Base-by-base conservation (phyloP, 1,140 invertebrate genomes). In the Mercenaria mercenaria region DNA sequence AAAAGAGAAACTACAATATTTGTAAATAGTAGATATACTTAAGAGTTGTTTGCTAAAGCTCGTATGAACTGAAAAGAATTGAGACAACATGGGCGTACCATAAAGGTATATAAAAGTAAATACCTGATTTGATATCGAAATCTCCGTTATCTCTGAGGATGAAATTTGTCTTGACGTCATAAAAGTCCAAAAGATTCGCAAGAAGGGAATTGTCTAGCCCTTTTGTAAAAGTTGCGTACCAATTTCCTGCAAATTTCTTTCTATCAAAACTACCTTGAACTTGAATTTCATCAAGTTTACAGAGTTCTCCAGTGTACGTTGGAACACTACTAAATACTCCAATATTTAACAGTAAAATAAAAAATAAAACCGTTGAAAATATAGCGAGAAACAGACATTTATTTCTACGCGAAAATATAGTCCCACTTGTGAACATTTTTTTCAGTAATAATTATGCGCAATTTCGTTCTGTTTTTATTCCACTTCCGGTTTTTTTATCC, bases 211-310 rank as follows among this genome's bases (percentile, higher is more conserved):
- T 88, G 13, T 88, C 77, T 23, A 81, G n/a, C 11, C 86, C 86
- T 39, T 88, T 88, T 26, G 86, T 81, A 50, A 69, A 72, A 13
- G 76, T 67, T 39, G 29, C 86, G 34, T 69, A 88, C 86, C 86
- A 88, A 64, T 47, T 79, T 6, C 86, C 86, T 20, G 76, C 18
- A 50, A 88, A 88, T 29, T 88, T 80, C 34, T 80, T 72, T 41
- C 69, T 88, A 61, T 88, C 86, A 52, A 88, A 88, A 72, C 79
- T 47, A 15, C 79, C 34, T 74, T 88, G 86, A 39, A 88, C 32
- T 67, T 39, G 43, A 29, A 88, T 81, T 47, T 88, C 86, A 47
- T 88, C 61, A n/a, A 88, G 74, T 50, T 81, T 80, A 80, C 86
- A 88, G 3, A 88, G 32, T 34, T 69, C 77, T 0, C 86, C 86